Evolutionary conservation across 2,113 vertebrate species (phyloP), one percentile per base, ranked within the genome.

Genomic region (Lepus timidus): DNA sequence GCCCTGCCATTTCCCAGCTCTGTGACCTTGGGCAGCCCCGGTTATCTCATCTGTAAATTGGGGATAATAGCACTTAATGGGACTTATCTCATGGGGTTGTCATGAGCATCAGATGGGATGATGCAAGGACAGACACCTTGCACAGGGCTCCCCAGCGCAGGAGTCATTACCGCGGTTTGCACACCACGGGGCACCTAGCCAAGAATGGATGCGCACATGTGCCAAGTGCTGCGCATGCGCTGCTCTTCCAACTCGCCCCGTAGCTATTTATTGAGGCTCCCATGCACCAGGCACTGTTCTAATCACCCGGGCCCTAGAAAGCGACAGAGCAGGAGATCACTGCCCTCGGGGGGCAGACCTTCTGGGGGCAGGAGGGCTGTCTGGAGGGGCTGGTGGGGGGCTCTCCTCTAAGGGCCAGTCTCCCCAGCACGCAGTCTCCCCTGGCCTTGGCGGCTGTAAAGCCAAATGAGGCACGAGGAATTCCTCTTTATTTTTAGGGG

Each of bases 41-140:
- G 95, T 90, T 95, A 95, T 95, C 96, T 94, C 97, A 80, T 65
- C 88, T 88, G 61, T 64, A 74, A 91, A 89, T 58, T 73, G 83
- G 71, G 85, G 85, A 36, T 95, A 96, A 97, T 95, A 10, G 74
- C 61, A 25, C 71, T 88, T 92, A 93, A 96, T 92, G 52, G 88
- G 3, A 20, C 70, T 93, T 80, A 86, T 95, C 95, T 96, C 96
- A 65, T 20, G 52, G 64, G 73, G n/a, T 65, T 89, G 95, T 96
- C 95, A 93, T 9, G 70, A 90, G 70, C 58, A 25, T 33, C 68
- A 9, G 9, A 70, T 22, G 85, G 80, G 65, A 55, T 71, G 74
- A 78, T 29, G 55, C 81, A 55, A 11, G 62, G 33, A 27, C 78
- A 83, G 20, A 87, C 76, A 73, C 89, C 81, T 44, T 17, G 36